A percentile compares a stretch with the other conserved stretches of the same genome.
Evolutionary conservation across 2,797 vertebrate genomes (phyloP).

Genomic region (Myotis planiceps): DNA sequence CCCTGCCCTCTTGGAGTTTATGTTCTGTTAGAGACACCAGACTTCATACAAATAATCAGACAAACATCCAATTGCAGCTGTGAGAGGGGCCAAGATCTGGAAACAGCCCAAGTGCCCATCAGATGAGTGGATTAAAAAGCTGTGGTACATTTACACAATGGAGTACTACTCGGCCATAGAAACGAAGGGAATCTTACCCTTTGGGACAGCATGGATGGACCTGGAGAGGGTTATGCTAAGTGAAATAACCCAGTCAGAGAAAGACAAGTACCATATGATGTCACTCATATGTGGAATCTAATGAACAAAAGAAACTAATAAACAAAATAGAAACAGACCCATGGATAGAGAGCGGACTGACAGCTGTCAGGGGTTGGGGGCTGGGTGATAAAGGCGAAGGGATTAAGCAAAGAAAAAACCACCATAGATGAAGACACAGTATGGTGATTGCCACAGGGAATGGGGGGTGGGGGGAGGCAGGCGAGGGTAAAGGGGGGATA

Average conservation of each 20-base stretch:
- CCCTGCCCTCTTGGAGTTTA: background rate
- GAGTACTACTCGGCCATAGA: background rate
- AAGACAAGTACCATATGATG: background rate
- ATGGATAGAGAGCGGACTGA: too few relatives aligned
- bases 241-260: background rate
- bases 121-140: too few relatives aligned
- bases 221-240: background rate
- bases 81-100: too few relatives aligned
- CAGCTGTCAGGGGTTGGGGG: background rate
- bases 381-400: background rate
- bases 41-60: background rate
- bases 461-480: background rate
- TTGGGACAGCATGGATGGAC: background rate
- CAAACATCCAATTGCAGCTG: background rate
- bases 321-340: background rate
- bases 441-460: background rate
- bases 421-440: background rate
- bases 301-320: background rate
- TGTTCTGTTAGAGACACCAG: background rate
- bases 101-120: background rate
- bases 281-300: background rate
- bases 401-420: background rate
- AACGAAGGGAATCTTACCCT: background rate
- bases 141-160: background rate
- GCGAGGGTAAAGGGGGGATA: background rate